A percentile compares a stretch with the other conserved stretches of the same genome.
Evolutionary conservation across 2,113 vertebrate genomes (phyloP).

Genomic region (Illadopsis cleaveri): DNA sequence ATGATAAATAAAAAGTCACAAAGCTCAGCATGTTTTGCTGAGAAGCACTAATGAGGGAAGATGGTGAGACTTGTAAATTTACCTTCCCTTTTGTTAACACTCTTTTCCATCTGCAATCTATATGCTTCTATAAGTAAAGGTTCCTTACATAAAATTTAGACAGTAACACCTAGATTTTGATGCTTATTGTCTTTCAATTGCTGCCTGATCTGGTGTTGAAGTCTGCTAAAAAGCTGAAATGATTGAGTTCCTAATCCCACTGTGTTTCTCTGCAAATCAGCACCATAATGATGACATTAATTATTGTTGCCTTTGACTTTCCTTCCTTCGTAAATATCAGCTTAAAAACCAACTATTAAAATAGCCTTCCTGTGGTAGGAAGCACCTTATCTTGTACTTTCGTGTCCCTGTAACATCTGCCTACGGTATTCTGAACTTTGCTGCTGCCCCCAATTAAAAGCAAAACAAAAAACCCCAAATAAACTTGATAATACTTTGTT

Average conservation of each 20-base stretch:
- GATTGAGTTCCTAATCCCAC: neutral
- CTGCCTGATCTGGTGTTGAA: neutral
- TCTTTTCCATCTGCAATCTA: neutral
- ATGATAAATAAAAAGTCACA: constrained; percentile 64
- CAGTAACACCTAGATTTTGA: neutral
- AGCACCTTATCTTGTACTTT: constrained; percentile 71
- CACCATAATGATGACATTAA: constrained; percentile 41
- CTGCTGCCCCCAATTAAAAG: constrained; percentile 26
- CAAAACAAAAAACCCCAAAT: neutral
- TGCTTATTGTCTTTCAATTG: neutral
- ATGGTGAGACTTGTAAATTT: neutral
- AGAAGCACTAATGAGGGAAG: constrained; percentile 47
- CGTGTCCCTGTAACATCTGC: constrained; percentile 55
- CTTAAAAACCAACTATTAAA: constrained; percentile 36
- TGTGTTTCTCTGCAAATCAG: neutral
- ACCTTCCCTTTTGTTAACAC: neutral
- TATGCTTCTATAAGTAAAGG: neutral
- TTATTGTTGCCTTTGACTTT: constrained; percentile 60
- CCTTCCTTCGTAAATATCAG: constrained; percentile 58
- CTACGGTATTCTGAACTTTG: constrained; percentile 42
- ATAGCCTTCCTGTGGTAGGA: constrained; percentile 69
- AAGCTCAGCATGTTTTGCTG: constrained; percentile 63
- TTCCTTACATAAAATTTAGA: neutral
- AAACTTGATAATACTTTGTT: constrained; percentile 56
- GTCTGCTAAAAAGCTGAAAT: neutral